Evolutionary conservation across 2,113 vertebrate species (phyloP), one percentile per base, ranked within the genome.

Genomic region (Oncorhynchus kisutch): DNA sequence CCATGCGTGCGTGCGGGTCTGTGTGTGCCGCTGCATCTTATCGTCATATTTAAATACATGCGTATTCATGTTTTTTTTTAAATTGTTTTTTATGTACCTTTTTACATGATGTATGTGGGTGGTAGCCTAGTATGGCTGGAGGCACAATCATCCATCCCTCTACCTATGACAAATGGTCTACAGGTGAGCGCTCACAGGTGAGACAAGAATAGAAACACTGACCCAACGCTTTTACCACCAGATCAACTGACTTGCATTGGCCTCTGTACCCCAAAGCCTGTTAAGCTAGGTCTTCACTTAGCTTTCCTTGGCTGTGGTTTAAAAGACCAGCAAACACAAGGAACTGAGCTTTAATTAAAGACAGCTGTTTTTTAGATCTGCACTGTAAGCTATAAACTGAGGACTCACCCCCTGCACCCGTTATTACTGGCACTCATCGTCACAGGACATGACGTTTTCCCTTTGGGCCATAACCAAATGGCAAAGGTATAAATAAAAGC

Each of bases 361-460:
- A 76, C 59, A 66, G 73, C 73, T 67, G 60, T 71, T 76, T 76
- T 77, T 79, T 74, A 45, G 39, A 45, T 45, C 16, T 76, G 71
- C 5, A 20, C 31, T 70, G 25, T 74, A 49, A 74, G 71, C 27
- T 59, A 77, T 80, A 80, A 80, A 71, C 79, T 71, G 51, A 65
- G 45, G 39, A 22, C 67, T 70, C 60, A 14, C 59, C 27, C 66
- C 45, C 27, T 3, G 24, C 49, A 54, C 49, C 49, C 22, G 34
- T 67, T n/a, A 74, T 71, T 74, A 74, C 72, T 67, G 27, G 20
- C 39, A 24, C 60, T 78, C 71, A 77, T 45, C 78, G 72, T 80
- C 69, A 71, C 51, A 70, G 71, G 77, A 69, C 59, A 65, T 64
- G 62, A 64, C 45, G 27, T 64, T 22, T 7, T 22, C 49, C 49